Conservation (phyloP, 2,797 vertebrate genomes). For the Lutjanus campechanus region DNA sequence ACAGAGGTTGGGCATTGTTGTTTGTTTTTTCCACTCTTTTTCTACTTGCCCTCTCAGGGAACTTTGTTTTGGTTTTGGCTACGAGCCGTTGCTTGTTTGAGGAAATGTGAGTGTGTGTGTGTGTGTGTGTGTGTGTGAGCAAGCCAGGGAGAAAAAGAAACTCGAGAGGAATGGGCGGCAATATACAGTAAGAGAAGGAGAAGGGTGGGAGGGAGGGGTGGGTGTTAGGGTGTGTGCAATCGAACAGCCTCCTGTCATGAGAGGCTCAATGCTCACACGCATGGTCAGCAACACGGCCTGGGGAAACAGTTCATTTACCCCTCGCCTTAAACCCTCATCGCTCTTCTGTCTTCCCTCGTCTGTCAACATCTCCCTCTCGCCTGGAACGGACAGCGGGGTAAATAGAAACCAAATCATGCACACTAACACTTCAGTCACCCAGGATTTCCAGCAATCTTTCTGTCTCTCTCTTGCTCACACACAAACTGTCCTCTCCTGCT, state of each 20-base stretch:
- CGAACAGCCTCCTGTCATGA: conserved; percentile 84
- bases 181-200: conserved; percentile 61
- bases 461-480: conserved; percentile 36
- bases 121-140: conserved; percentile 7
- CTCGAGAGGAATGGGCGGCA: conserved; percentile 52
- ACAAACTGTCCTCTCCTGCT: conserved; percentile 44
- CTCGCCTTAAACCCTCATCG: conserved; percentile 85
- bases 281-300: conserved; percentile 88
- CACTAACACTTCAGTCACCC: conserved; percentile 78
- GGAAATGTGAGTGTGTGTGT: conserved; percentile 34
- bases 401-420: conserved; percentile 84
- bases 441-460: conserved; percentile 68
- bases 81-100: conserved; percentile 45
- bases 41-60: conserved; percentile 51
- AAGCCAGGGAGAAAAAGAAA: conserved; percentile 47
- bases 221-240: conserved; percentile 71
- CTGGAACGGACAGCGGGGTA: conserved; percentile 81
- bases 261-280: conserved; percentile 87
- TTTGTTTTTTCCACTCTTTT: conserved; percentile 56
- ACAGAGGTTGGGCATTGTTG: conserved; percentile 14
- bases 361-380: conserved; percentile 85
- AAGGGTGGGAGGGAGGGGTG: conserved; percentile 17
- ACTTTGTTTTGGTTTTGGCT: conserved; percentile 68
- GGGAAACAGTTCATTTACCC: conserved; percentile 89
- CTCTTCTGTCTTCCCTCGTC: conserved; percentile 87